These are phyloP conservation scores for Aphaenogaster ashmeadi DNA, from an alignment of 1,140 invertebrate genomes.

Conservation along the genomic window DNA sequence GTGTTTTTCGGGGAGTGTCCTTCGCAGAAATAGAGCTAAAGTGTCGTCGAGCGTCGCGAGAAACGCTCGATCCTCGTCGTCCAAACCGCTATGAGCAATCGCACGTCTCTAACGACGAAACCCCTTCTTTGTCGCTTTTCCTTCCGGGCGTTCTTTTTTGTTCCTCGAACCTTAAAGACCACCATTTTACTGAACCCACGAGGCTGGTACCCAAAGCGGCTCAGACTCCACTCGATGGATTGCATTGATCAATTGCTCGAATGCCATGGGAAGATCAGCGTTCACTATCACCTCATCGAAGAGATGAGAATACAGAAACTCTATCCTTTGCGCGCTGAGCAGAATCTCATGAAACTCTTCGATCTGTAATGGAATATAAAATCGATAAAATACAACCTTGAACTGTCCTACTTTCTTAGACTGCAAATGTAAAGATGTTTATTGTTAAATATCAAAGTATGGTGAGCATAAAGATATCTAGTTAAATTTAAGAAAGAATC, in stretches of 20 bases:
- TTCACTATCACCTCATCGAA: conserved; percentile 98
- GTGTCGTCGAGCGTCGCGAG: conserved; percentile 42
- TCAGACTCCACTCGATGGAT: conserved; percentile 96
- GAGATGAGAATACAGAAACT: conserved; percentile 97
- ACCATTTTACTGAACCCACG: conserved; percentile 94
- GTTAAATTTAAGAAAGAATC: not conserved
- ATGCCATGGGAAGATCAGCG: conserved; percentile 94
- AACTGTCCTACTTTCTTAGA: not conserved
- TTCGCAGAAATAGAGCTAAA: conserved; percentile 13
- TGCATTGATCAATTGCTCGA: conserved; percentile 94
- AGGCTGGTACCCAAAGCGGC: conserved; percentile 98
- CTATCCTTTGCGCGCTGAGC: conserved; percentile 95
- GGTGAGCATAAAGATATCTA: not conserved
- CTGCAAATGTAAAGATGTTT: not conserved
- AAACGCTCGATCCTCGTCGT: conserved; percentile 1
- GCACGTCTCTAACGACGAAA: not conserved
- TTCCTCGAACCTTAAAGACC: conserved; percentile 1
- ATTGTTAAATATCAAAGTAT: not conserved
- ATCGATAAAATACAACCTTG: not conserved
- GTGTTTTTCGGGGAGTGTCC: not conserved
- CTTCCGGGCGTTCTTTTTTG: not conserved
- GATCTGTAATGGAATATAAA: conserved; percentile 90
- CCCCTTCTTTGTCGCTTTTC: not conserved
- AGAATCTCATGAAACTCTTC: conserved; percentile 97
- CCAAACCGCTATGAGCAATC: not conserved